Evolutionary conservation across 2,888 invertebrate genomes (phyloP).

Genomic region (Leptinotarsa tumamoca): DNA sequence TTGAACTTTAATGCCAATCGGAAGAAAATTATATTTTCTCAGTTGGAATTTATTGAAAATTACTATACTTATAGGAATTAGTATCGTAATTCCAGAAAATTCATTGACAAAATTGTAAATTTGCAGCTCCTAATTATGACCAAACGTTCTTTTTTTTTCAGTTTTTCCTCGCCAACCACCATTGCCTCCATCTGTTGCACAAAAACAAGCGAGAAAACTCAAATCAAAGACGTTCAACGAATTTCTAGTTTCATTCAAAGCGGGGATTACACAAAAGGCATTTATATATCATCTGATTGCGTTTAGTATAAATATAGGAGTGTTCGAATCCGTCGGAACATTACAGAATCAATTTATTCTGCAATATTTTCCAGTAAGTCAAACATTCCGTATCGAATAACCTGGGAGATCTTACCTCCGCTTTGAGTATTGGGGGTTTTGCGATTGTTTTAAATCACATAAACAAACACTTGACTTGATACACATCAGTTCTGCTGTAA

Average conservation of each 20-base stretch:
- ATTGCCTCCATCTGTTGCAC: conserved; percentile 70
- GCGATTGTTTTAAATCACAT: no score
- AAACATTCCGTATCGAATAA: no score
- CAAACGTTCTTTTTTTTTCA: conserved; percentile 51
- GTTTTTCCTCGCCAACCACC: conserved; percentile 71
- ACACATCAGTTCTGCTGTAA: no score
- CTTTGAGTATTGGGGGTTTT: no score
- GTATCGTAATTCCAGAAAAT: no score
- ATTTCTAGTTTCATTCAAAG: conserved; percentile 76
- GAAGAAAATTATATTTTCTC: no score
- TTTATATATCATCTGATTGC: conserved; percentile 84
- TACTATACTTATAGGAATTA: no score
- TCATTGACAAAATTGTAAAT: not conserved
- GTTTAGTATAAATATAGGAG: conserved; percentile 93
- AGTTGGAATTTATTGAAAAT: no score
- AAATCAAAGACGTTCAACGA: conserved; percentile 38
- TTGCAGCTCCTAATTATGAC: not conserved
- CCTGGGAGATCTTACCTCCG: no score
- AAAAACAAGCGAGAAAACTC: conserved; percentile 63
- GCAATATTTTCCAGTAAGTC: conserved; percentile 78
- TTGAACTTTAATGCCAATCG: no score
- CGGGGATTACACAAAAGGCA: conserved; percentile 77
- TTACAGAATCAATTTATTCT: conserved; percentile 89
- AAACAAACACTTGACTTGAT: no score
- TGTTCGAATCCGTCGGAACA: conserved; percentile 95